Evolutionary conservation across 2,888 invertebrate species (phyloP).

Genomic region (Cephus pulcher): DNA sequence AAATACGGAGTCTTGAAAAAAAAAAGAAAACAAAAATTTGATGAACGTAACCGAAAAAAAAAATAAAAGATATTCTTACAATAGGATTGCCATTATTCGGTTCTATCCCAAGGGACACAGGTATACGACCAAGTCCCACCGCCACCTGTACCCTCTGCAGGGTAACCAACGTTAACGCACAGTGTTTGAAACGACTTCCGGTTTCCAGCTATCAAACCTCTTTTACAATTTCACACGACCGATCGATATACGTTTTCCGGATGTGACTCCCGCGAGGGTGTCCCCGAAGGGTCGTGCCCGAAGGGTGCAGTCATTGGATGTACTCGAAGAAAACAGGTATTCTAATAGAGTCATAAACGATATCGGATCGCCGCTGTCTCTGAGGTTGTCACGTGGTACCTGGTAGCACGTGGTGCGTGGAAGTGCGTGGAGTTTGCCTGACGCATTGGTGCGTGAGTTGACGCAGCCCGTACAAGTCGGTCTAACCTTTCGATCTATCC

Average conservation of each 20-base stretch:
- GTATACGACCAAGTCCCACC: not conserved
- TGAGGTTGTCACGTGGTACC: not conserved
- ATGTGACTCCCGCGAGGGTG: not conserved
- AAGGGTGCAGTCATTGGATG: not conserved
- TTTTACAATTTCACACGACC: not conserved
- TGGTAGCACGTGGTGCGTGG: not conserved
- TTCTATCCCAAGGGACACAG: not conserved
- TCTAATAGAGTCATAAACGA: conserved; percentile 22
- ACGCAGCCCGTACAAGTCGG: not conserved
- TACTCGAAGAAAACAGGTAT: not conserved
- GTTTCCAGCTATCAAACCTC: not conserved
- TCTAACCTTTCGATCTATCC: not conserved
- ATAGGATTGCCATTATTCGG: not conserved
- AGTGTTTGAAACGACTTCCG: not conserved
- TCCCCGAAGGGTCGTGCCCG: not conserved
- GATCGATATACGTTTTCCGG: not conserved
- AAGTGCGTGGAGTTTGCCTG: not conserved
- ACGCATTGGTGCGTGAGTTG: not conserved
- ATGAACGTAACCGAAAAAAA: not conserved
- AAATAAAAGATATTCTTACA: not conserved
- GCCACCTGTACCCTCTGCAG: not conserved
- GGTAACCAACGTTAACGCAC: not conserved
- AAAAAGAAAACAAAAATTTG: no score
- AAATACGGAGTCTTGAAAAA: not conserved
- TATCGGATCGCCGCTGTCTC: not conserved